Percentiles rank a stretch among this genome's conserved stretches.
phyloP scores from a whole-genome alignment of 2,113 vertebrate species.

The Otocyon megalotis region DNA sequence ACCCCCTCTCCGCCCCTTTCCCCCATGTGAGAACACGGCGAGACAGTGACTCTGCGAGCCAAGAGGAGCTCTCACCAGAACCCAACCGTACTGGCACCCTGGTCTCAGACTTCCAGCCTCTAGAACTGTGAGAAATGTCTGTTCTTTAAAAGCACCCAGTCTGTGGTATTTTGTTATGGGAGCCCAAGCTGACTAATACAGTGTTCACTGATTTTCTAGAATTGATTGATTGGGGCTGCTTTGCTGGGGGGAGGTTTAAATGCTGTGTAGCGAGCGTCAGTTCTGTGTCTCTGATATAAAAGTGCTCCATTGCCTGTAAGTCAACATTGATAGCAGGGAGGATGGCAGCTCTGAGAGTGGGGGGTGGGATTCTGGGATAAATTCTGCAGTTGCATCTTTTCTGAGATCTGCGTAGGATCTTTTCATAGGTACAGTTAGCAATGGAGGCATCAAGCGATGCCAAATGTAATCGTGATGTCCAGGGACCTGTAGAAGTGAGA shows the following conservation, averaged over 20 bases:
- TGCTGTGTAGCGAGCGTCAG: not conserved
- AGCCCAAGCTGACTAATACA: not conserved
- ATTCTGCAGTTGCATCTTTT: not conserved
- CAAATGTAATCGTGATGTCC: not conserved
- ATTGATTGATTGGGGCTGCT: not conserved
- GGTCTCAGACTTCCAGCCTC: not conserved
- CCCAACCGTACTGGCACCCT: accelerated
- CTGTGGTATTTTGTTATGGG: not conserved
- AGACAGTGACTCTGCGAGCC: not conserved
- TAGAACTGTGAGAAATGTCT: not conserved
- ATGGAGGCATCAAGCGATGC: not conserved
- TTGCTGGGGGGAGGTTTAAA: not conserved
- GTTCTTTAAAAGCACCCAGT: not conserved
- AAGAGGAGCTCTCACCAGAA: not conserved
- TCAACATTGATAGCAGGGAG: not conserved
- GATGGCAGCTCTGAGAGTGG: not conserved
- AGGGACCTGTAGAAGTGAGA: not conserved
- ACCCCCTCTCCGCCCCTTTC: not conserved
- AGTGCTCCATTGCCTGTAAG: not conserved
- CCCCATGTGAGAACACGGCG: not conserved
- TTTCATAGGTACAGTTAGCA: not conserved
- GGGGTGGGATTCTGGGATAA: not conserved
- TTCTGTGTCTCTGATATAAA: not conserved
- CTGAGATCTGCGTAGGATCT: not conserved
- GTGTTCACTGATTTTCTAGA: not conserved